A percentile compares a stretch with the other conserved stretches of the same genome.
phyloP scores from a whole-genome alignment of 2,113 vertebrate species.

The Trematomus loennbergii region DNA sequence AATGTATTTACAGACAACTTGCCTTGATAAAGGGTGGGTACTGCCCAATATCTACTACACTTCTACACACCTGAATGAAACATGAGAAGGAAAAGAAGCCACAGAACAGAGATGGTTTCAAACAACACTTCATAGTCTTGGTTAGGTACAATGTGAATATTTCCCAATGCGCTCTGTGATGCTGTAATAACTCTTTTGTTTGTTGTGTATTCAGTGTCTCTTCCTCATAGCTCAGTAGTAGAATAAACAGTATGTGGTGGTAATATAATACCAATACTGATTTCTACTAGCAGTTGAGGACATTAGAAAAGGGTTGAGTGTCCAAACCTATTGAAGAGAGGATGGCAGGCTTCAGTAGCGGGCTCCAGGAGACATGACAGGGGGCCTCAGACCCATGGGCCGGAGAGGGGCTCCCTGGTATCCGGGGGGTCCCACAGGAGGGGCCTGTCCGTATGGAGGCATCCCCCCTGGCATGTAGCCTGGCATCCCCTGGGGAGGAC shows the following conservation, averaged over 20 bases:
- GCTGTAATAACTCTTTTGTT: conserved; percentile 59
- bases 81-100: conserved; percentile 86
- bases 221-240: conserved; percentile 62
- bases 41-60: conserved; percentile 98
- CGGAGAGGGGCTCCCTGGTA: conserved; percentile 93
- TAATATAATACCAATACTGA: conserved; percentile 81
- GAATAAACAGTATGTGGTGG: conserved; percentile 41
- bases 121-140: conserved; percentile 91
- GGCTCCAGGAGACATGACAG: conserved; percentile 98
- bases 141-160: conserved; percentile 83
- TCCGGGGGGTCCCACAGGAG: conserved; percentile 92
- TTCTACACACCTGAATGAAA: conserved; percentile 99
- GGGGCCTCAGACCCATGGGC: conserved; percentile 97
- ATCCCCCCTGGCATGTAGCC: conserved; percentile 96
- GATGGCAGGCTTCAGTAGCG: conserved; percentile 94
- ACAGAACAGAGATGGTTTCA: conserved; percentile 92
- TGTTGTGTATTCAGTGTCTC: conserved; percentile 51
- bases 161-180: conserved; percentile 82
- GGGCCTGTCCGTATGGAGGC: conserved; percentile 96
- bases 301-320: conserved; percentile 84
- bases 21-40: conserved; percentile 95
- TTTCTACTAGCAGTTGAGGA: conserved; percentile 88
- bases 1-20: conserved; percentile 95
- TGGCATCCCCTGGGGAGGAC: conserved; percentile 96
- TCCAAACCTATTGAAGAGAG: conserved; percentile 93